Percentiles rank a stretch among this genome's conserved stretches.
phyloP scores from a whole-genome alignment of 2,888 invertebrate species.

The Eulithis prunata region DNA sequence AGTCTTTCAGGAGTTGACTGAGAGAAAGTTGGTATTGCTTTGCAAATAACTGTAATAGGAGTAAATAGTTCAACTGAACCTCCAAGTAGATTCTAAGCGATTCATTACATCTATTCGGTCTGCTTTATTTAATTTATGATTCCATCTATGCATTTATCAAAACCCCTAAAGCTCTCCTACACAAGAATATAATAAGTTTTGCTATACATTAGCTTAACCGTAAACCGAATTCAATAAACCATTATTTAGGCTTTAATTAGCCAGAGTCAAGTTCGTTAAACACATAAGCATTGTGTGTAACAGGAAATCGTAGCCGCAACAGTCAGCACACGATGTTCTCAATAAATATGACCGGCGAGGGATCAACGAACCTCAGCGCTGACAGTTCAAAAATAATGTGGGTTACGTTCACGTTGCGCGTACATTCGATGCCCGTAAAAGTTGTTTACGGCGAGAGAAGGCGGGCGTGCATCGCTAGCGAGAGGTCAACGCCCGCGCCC shows the following conservation, averaged over 20 bases:
- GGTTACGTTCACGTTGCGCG: conserved; percentile 83
- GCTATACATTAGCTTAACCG: conserved; percentile 37
- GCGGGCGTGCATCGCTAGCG: conserved; percentile 59
- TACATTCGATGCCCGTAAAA: conserved; percentile 82
- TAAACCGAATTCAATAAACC: conserved; percentile 43
- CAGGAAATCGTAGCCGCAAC: conserved; percentile 73
- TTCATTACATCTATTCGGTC: no score
- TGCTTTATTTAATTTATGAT: neutral
- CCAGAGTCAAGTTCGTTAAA: conserved; percentile 59
- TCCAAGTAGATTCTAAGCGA: no score
- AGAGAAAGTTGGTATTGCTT: no score
- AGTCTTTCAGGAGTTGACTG: no score
- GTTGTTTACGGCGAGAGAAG: conserved; percentile 76
- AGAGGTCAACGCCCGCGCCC: conserved; percentile 71
- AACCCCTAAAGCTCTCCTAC: conserved; percentile 35
- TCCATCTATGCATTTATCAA: conserved; percentile 11
- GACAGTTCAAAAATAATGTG: conserved; percentile 84
- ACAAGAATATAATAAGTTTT: conserved; percentile 32
- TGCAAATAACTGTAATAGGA: no score
- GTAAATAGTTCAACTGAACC: no score
- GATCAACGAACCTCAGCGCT: conserved; percentile 81
- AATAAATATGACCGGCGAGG: conserved; percentile 75
- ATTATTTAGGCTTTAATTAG: conserved; percentile 40
- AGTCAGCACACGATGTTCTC: conserved; percentile 71
- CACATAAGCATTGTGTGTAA: conserved; percentile 53